A percentile compares a stretch with the other conserved stretches of the same genome.
Conservation (phyloP, 1,140 invertebrate genomes). For the Globodera rostochiensis region DNA sequence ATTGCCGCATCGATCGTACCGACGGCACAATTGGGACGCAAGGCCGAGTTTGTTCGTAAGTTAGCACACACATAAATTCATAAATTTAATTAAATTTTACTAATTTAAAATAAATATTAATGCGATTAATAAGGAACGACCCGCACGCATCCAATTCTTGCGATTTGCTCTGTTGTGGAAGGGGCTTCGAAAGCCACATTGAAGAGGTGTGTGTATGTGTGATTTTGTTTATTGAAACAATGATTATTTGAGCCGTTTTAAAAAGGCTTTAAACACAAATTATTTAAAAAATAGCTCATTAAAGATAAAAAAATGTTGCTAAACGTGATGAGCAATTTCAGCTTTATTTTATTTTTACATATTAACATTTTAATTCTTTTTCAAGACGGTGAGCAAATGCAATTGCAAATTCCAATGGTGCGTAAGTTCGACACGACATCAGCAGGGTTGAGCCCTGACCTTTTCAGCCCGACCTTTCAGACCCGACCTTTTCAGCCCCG, state of each 20-base stretch:
- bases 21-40: conserved; percentile 71
- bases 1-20: conserved; percentile 74
- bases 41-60: conserved; percentile 71
- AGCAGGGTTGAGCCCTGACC: too few relatives aligned
- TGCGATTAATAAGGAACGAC: conserved; percentile 50
- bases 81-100: conserved; percentile 20
- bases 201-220: conserved; percentile 43
- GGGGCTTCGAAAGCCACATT: conserved; percentile 68
- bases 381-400: conserved; percentile 66
- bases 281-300: too few relatives aligned
- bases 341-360: too few relatives aligned
- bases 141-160: conserved; percentile 67
- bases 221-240: too few relatives aligned
- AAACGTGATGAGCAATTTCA: too few relatives aligned
- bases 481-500: too few relatives aligned
- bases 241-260: too few relatives aligned
- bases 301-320: too few relatives aligned
- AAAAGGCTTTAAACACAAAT: too few relatives aligned
- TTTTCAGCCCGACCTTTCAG: too few relatives aligned
- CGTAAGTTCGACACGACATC: neutral
- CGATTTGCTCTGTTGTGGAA: conserved; percentile 70
- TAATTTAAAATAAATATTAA: conserved; percentile 25
- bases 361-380: neutral
- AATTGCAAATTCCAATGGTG: conserved; percentile 70
- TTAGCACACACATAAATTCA: conserved; percentile 4